Conservation (phyloP, 1,140 invertebrate genomes). For the Hyphantria cunea region DNA sequence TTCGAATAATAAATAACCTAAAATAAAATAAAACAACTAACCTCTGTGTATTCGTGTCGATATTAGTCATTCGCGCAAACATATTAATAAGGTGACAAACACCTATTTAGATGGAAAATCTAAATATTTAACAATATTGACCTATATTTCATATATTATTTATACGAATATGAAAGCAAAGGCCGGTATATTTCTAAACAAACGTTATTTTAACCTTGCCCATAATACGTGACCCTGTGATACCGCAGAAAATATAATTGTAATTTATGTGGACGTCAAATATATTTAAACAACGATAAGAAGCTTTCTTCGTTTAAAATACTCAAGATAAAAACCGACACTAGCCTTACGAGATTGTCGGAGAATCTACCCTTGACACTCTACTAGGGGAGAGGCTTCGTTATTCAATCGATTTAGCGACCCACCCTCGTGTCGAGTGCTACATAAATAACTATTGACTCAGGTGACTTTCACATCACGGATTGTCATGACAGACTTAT, state of each 20-base stretch:
- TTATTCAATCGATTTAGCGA: slow-evolving; percentile 51
- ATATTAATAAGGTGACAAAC: neutral
- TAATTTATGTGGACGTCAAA: slow-evolving; percentile 3
- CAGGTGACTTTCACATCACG: slow-evolving; percentile 35
- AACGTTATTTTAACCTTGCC: slow-evolving; percentile 18
- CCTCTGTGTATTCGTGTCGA: neutral
- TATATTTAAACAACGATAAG: slow-evolving; percentile 26
- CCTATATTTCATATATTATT: no score
- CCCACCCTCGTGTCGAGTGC: slow-evolving; percentile 46
- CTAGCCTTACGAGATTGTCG: slow-evolving; percentile 15
- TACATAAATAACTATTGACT: slow-evolving; percentile 54
- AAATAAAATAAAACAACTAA: neutral
- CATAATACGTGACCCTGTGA: slow-evolving; percentile 11
- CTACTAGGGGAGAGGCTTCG: slow-evolving; percentile 38
- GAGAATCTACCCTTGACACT: slow-evolving; percentile 51
- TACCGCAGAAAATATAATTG: slow-evolving; percentile 8
- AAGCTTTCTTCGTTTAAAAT: slow-evolving; percentile 20
- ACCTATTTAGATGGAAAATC: neutral
- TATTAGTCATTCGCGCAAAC: neutral
- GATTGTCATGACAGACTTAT: slow-evolving; percentile 1
- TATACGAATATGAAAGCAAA: neutral
- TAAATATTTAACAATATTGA: neutral
- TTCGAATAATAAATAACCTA: no score
- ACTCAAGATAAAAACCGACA: slow-evolving; percentile 7
- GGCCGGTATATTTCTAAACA: slow-evolving; percentile 2